These are phyloP conservation scores for Daktulosphaira vitifoliae DNA, from an alignment of 1,140 invertebrate species.

Conservation along the genomic window DNA sequence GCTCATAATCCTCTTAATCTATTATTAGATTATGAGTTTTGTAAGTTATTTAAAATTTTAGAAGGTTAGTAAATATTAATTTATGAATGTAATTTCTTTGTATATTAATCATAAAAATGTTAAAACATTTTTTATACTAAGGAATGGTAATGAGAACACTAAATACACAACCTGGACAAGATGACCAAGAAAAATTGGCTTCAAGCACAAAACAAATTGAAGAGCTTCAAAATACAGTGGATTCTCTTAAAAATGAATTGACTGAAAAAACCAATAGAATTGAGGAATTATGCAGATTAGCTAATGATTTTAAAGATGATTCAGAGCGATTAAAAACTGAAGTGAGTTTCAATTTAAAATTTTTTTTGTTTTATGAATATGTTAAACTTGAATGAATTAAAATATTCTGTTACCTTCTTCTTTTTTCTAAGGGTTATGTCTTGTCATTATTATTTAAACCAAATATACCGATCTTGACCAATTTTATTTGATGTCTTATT, in stretches of 20 bases:
- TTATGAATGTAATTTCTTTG: not conserved
- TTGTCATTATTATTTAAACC: no score
- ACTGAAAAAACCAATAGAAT: constrained; percentile 14
- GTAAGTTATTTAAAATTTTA: constrained; percentile 70
- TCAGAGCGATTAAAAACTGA: constrained; percentile 8
- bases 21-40: constrained; percentile 92
- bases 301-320: constrained; percentile 12
- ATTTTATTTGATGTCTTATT: no score
- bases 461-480: no score
- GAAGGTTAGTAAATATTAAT: constrained; percentile 49
- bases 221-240: not conserved
- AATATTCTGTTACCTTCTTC: no score
- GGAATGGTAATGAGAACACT: constrained; percentile 21
- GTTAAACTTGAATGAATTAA: no score
- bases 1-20: constrained; percentile 68
- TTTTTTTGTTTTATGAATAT: no score
- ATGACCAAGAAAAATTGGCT: constrained; percentile 7
- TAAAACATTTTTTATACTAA: not conserved
- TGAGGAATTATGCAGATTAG: constrained; percentile 3
- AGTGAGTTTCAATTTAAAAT: not conserved
- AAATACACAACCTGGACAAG: constrained; percentile 3
- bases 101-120: no score
- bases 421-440: no score
- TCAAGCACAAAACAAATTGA: constrained; percentile 5
- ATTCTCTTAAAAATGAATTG: constrained; percentile 2